phyloP scores from a whole-genome alignment of 2,113 vertebrate genomes.

The Rhinichthys klamathensis region DNA sequence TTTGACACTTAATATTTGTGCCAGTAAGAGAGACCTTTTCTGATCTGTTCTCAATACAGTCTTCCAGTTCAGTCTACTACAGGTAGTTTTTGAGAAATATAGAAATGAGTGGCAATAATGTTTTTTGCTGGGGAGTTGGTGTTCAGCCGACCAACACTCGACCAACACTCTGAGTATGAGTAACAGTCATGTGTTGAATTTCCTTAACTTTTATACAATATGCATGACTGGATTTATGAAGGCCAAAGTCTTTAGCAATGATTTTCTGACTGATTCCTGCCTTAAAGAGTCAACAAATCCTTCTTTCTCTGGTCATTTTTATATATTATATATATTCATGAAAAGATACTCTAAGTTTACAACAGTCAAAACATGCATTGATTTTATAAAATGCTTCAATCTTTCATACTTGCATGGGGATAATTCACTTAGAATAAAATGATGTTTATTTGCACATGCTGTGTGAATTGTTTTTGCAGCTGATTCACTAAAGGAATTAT shows the following conservation, averaged over 20 bases:
- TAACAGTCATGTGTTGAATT: not conserved
- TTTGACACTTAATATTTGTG: not conserved
- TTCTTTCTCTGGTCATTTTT: not conserved
- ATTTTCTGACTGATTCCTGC: not conserved
- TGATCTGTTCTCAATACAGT: not conserved
- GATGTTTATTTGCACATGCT: too few relatives aligned
- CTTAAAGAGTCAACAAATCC: not conserved
- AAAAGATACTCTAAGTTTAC: not conserved
- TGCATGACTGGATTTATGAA: not conserved
- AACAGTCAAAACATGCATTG: too few relatives aligned
- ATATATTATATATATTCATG: not conserved
- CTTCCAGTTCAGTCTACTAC: not conserved
- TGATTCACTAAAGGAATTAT: not conserved
- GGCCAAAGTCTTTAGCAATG: not conserved
- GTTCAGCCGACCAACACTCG: too few relatives aligned
- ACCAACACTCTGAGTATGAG: not conserved
- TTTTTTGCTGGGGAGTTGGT: not conserved
- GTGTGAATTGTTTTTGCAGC: too few relatives aligned
- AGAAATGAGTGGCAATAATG: not conserved
- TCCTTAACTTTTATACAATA: not conserved
- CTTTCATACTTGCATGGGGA: not conserved
- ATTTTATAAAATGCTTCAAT: too few relatives aligned
- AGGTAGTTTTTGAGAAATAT: not conserved
- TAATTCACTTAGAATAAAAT: not conserved
- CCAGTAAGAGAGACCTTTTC: not conserved